Conservation (phyloP, 2,888 invertebrate genomes). For the Alloplasta piceator region DNA sequence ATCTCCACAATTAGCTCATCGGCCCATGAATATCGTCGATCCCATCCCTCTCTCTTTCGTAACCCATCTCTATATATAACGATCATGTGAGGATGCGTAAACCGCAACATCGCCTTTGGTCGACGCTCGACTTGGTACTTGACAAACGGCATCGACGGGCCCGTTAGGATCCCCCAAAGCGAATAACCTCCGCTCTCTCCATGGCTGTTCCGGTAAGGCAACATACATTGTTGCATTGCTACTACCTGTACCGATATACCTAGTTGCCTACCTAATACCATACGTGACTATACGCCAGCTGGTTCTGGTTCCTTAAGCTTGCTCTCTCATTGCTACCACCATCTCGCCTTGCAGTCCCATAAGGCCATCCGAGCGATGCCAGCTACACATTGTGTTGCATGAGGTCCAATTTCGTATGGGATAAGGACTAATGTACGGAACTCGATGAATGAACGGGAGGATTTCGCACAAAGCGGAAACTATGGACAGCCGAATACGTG, state of each 20-base stretch:
- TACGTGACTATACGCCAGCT: conserved; percentile 19
- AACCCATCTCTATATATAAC: conserved; percentile 40
- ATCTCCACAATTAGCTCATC: conserved; percentile 72
- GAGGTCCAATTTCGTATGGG: conserved; percentile 48
- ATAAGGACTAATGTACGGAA: conserved; percentile 38
- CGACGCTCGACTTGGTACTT: conserved; percentile 69
- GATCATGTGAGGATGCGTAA: conserved; percentile 36
- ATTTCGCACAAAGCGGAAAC: neutral
- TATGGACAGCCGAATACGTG: conserved; percentile 22
- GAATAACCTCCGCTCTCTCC: conserved; percentile 33
- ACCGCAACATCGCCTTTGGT: conserved; percentile 55
- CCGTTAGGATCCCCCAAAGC: conserved; percentile 61
- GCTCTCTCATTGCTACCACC: neutral
- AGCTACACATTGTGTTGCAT: conserved; percentile 34
- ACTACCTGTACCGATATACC: conserved; percentile 20
- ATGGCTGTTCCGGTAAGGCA: neutral
- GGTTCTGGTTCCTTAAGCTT: neutral
- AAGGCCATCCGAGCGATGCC: conserved; percentile 14
- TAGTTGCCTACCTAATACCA: neutral
- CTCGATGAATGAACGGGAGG: neutral
- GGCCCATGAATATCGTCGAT: conserved; percentile 69
- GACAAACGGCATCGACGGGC: conserved; percentile 70
- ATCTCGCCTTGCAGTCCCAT: conserved; percentile 3
- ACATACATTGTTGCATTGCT: conserved; percentile 20
- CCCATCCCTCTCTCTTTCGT: conserved; percentile 45